phyloP scores from a whole-genome alignment of 2,113 vertebrate species.

The Fulmarus glacialis region DNA sequence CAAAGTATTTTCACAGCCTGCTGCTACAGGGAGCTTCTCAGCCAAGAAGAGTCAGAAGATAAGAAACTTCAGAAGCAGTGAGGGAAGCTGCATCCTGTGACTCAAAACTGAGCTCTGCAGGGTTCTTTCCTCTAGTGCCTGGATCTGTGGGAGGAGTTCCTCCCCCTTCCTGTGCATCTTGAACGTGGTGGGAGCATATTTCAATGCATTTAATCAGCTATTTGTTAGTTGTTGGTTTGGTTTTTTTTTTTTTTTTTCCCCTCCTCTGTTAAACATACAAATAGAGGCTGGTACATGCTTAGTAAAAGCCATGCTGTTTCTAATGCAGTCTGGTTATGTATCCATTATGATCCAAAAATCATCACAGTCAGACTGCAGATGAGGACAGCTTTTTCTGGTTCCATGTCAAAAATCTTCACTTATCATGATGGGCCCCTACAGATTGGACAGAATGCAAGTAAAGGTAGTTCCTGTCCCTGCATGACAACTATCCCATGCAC shows the following conservation, averaged over 20 bases:
- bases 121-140: slow-evolving; percentile 34
- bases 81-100: background rate
- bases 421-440: accelerated
- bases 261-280: background rate
- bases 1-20: slow-evolving; percentile 29
- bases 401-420: background rate
- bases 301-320: background rate
- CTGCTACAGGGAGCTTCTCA: slow-evolving; percentile 1
- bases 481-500: background rate
- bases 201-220: background rate
- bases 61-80: slow-evolving; percentile 13
- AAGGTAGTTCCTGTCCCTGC: background rate
- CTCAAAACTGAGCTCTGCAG: slow-evolving; percentile 19
- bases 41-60: background rate
- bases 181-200: background rate
- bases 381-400: background rate
- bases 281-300: background rate
- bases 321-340: background rate
- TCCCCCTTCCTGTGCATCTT: background rate
- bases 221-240: background rate
- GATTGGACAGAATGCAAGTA: background rate
- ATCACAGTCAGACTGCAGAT: background rate
- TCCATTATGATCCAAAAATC: background rate
- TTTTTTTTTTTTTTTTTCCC: background rate
- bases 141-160: slow-evolving; percentile 7